phyloP scores from a whole-genome alignment of 2,113 vertebrate genomes.

The Gymnarchus niloticus region DNA sequence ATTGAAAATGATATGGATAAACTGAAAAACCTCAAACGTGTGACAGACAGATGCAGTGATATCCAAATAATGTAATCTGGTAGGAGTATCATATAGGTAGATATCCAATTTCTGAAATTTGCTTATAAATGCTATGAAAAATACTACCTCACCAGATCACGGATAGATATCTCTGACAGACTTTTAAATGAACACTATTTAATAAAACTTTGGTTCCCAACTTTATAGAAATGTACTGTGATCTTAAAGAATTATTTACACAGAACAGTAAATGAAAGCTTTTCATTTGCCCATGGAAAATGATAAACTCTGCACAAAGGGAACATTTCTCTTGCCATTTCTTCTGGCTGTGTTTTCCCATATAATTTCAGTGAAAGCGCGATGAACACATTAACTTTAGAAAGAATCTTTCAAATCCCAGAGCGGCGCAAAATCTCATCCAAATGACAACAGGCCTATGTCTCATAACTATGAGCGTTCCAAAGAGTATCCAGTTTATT shows the following conservation, averaged over 20 bases:
- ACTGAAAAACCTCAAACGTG: slow-evolving; percentile 28
- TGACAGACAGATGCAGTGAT: not conserved
- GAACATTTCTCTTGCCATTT: not conserved
- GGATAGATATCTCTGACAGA: slow-evolving; percentile 23
- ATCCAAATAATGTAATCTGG: not conserved
- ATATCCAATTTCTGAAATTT: not conserved
- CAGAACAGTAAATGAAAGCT: slow-evolving; percentile 12
- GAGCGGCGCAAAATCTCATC: not conserved
- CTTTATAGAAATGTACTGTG: slow-evolving; percentile 60
- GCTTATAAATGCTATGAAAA: not conserved
- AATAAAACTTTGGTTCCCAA: slow-evolving; percentile 69
- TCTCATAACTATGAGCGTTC: not conserved
- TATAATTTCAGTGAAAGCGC: not conserved
- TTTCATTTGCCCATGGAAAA: slow-evolving; percentile 14
- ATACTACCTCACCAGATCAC: not conserved
- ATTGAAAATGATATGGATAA: slow-evolving; percentile 24
- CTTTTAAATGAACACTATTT: slow-evolving; percentile 40
- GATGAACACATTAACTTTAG: not conserved
- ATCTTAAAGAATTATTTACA: slow-evolving; percentile 59
- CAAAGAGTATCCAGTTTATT: not conserved
- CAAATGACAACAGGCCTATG: not conserved
- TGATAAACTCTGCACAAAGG: slow-evolving; percentile 13
- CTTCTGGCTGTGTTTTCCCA: slow-evolving; percentile 16
- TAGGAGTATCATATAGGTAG: slow-evolving; percentile 12
- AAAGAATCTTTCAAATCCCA: not conserved